Percentiles rank a stretch among this genome's conserved stretches.
Conservation (phyloP, 2,888 invertebrate genomes). For the Margaritifera margaritifera region DNA sequence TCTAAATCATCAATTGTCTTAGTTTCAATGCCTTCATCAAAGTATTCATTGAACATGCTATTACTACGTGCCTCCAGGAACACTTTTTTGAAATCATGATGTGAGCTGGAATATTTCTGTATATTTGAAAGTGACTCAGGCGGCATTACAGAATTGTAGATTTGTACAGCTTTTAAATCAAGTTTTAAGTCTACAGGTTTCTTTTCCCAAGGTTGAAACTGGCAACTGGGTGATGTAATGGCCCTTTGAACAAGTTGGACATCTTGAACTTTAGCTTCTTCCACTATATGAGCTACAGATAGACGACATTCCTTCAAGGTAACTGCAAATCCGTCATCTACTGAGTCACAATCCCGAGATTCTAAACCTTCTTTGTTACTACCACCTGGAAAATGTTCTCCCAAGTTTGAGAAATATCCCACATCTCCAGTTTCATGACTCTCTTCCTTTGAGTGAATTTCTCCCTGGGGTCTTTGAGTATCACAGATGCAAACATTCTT, state of each 20-base stretch:
- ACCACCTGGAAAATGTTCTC: not conserved
- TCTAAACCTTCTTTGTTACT: no score
- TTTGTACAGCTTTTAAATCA: no score
- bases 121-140: no score
- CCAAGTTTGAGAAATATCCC: not conserved
- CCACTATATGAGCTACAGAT: slow-evolving; percentile 41
- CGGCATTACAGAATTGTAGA: no score
- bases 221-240: not conserved
- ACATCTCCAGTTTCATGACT: not conserved
- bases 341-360: no score
- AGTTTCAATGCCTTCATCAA: slow-evolving; percentile 53
- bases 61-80: slow-evolving; percentile 56
- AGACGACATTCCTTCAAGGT: slow-evolving; percentile 41
- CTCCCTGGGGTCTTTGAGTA: not conserved
- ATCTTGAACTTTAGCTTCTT: slow-evolving; percentile 45
- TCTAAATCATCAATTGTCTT: slow-evolving; percentile 61
- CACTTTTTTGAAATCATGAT: slow-evolving; percentile 39
- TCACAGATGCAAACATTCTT: no score
- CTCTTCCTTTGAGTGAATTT: not conserved
- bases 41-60: slow-evolving; percentile 69
- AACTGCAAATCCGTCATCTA: slow-evolving; percentile 1
- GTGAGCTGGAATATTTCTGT: no score
- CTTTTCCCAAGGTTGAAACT: not conserved
- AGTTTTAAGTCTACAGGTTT: not conserved
- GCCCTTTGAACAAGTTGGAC: slow-evolving; percentile 42